A percentile compares a stretch with the other conserved stretches of the same genome.
Evolutionary conservation across 2,797 vertebrate genomes (phyloP).

Genomic region (Eospalax fontanierii): DNA sequence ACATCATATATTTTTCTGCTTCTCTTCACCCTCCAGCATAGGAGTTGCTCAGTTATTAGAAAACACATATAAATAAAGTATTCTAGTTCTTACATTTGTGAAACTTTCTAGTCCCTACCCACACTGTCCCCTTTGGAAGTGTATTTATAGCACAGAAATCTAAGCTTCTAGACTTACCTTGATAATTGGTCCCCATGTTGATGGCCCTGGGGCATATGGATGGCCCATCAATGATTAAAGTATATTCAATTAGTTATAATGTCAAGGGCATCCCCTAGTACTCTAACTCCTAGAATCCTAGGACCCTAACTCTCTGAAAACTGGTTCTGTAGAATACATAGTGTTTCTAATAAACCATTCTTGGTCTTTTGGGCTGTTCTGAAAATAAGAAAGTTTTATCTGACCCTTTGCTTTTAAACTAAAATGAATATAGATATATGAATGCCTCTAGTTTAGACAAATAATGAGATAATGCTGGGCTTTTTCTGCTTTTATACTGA

Average conservation of each 20-base stretch:
- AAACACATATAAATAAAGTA: neutral
- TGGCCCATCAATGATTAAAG: neutral
- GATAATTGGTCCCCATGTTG: conserved; percentile 77
- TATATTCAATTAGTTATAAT: conserved; percentile 57
- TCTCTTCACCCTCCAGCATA: neutral
- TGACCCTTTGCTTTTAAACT: conserved; percentile 17
- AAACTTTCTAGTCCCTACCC: neutral
- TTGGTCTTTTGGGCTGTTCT: neutral
- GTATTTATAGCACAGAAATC: conserved; percentile 64
- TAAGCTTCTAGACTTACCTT: conserved; percentile 61
- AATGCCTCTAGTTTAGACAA: neutral
- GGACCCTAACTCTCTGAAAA: conserved; percentile 45
- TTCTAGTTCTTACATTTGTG: neutral
- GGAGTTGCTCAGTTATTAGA: neutral
- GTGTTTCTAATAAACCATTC: neutral
- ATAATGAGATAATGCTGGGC: neutral
- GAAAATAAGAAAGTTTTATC: neutral
- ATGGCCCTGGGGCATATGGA: conserved; percentile 38
- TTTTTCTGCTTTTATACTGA: neutral
- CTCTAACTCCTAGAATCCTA: too few relatives aligned
- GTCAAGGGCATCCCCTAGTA: conserved; percentile 4
- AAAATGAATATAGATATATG: neutral
- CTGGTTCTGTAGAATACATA: neutral
- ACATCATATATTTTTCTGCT: neutral
- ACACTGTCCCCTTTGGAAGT: conserved; percentile 10